Evolutionary conservation across 1,140 invertebrate species (phyloP), one percentile per base, ranked within the genome.

Genomic region (Apocrypta bakeri): DNA sequence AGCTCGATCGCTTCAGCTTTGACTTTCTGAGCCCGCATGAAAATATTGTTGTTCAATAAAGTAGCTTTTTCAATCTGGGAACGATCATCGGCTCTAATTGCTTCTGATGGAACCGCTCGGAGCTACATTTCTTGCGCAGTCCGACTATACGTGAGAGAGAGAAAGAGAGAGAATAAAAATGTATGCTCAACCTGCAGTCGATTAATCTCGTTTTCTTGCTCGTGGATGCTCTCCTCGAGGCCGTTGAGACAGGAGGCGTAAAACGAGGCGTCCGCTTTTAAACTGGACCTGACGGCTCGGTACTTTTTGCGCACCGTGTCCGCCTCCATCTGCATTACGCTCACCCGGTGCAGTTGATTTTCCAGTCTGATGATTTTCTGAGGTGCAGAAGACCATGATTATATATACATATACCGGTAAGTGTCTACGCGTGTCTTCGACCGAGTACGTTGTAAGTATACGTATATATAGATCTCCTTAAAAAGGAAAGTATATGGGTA

Each of bases 271-370:
- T 96, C 95, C 69, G 94, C 93, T 87, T 95, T 93, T 0, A 97
- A 87, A n/a, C 94, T 95, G 80, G 93, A 93, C 85, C 94, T 92
- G n/a, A 96, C 96, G 9, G 94, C 94, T 69, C 92, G 91, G 85
- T 97, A 97, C 87, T 96, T 96, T 88, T 95, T 95, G 81, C 94
- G 94, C 1, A 96, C 93, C 80, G 96, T 94, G 85, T 96, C 95
- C 1, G 96, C 95, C 90, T 97, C 96, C 89, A 95, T 95, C 92
- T 95, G 95, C 91, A 96, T 96, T 48, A 97, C 94, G 74, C 96
- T 94, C 3, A 96, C 94, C 83, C 94, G 94, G 87, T 97, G 95
- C 85, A 92, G 76, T 61, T 89, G 87, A 61, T 88, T 87, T 74
- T 89, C 96, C 81, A 97, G 90, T 82, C 94, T 94, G 4, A 94